phyloP scores from a whole-genome alignment of 1,140 invertebrate genomes.

The Drosophila orosa region DNA sequence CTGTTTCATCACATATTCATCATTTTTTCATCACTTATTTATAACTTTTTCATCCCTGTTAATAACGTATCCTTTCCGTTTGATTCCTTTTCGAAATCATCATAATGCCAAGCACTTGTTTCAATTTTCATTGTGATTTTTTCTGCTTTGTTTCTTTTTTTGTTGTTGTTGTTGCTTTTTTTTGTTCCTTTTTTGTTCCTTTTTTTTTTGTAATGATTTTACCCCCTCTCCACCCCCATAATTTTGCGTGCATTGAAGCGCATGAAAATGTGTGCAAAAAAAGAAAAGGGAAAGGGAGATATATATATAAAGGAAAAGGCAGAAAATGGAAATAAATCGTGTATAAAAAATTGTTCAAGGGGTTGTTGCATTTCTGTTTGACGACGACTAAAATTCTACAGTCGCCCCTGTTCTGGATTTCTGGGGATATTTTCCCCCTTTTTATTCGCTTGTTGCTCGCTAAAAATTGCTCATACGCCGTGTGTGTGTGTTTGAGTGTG shows the following conservation, averaged over 20 bases:
- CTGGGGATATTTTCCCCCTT: constrained; percentile 22
- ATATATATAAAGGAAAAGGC: constrained; percentile 31
- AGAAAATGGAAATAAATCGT: constrained; percentile 74
- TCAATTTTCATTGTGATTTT: constrained; percentile 13
- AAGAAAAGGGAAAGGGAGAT: constrained; percentile 5
- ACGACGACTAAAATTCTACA: constrained; percentile 57
- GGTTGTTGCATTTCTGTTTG: constrained; percentile 75
- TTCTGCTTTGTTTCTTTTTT: background rate
- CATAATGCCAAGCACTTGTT: constrained; percentile 7
- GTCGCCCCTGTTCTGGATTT: background rate
- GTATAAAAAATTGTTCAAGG: constrained; percentile 79
- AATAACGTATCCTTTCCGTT: background rate
- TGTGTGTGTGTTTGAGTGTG: constrained; percentile 26
- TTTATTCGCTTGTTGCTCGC: constrained; percentile 67
- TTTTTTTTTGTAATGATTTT: constrained; percentile 14
- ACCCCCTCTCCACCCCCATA: background rate
- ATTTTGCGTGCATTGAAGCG: constrained; percentile 60
- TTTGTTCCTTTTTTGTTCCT: constrained; percentile 1
- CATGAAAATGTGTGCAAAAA: constrained; percentile 57
- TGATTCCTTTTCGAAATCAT: background rate
- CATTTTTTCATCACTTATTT: too few relatives aligned
- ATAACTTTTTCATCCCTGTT: too few relatives aligned
- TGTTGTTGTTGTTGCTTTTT: background rate
- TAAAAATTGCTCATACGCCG: constrained; percentile 69
- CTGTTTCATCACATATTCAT: too few relatives aligned